Conservation (phyloP, 1,140 invertebrate species). For the Neoseiulus cucumeris region DNA sequence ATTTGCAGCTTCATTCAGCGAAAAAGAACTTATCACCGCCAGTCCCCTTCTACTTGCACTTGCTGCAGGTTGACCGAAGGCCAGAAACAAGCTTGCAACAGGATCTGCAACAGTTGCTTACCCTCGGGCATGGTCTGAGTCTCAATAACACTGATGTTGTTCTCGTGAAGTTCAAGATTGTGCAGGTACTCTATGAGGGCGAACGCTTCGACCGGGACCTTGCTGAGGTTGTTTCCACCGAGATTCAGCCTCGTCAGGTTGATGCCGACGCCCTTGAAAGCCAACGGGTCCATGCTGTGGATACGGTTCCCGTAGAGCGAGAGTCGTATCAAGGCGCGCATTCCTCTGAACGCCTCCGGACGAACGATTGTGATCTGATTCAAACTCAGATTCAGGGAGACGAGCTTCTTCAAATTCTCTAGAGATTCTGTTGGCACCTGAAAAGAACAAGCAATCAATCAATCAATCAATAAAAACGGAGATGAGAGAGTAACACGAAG, state of each 20-base stretch:
- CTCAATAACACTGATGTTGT: constrained; percentile 18
- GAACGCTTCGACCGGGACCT: constrained; percentile 18
- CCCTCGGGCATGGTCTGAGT: not conserved
- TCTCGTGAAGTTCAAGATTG: constrained; percentile 19
- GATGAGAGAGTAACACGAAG: not conserved
- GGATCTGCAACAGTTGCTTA: not conserved
- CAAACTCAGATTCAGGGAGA: constrained; percentile 20
- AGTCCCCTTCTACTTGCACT: too few species aligned
- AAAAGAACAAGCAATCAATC: not conserved
- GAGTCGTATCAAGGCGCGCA: constrained; percentile 19
- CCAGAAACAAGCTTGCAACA: too few species aligned
- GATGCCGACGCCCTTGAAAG: constrained; percentile 19
- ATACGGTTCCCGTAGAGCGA: constrained; percentile 22
- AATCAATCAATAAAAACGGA: not conserved
- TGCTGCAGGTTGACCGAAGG: too few species aligned
- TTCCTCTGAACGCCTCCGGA: constrained; percentile 19
- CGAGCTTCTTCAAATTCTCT: constrained; percentile 16
- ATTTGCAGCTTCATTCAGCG: too few species aligned
- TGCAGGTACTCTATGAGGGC: constrained; percentile 18
- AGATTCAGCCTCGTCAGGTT: constrained; percentile 22
- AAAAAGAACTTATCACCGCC: too few species aligned
- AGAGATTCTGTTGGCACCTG: constrained; percentile 19
- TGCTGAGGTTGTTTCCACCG: constrained; percentile 19
- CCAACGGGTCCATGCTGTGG: constrained; percentile 18
- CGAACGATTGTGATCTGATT: constrained; percentile 21